Conservation (phyloP, 2,797 vertebrate species). For the Triplophysa bombifrons region DNA sequence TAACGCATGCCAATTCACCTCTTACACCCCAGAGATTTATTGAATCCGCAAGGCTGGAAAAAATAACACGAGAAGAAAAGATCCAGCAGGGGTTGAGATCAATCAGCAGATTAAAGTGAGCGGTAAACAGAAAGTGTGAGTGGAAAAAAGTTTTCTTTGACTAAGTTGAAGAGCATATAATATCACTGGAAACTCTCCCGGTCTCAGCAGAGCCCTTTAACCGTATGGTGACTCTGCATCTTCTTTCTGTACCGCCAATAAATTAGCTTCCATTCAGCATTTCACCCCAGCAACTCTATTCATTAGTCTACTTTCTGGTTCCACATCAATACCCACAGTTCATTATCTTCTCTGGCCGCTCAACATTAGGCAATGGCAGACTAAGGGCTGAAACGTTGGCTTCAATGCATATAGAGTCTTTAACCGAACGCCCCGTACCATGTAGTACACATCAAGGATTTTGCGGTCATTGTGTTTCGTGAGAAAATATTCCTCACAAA, state of each 20-base stretch:
- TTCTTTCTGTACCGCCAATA: slow-evolving; percentile 37
- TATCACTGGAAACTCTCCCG: slow-evolving; percentile 7
- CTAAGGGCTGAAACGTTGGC: slow-evolving; percentile 21
- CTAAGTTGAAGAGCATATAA: slow-evolving; percentile 1
- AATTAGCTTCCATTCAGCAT: slow-evolving; percentile 47
- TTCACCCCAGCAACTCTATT: slow-evolving; percentile 42
- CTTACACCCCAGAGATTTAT: slow-evolving; percentile 56
- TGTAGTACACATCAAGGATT: slow-evolving; percentile 35
- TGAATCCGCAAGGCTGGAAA: slow-evolving; percentile 44
- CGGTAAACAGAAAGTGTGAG: slow-evolving; percentile 47
- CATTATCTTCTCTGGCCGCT: slow-evolving; percentile 43
- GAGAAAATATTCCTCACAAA: slow-evolving; percentile 21
- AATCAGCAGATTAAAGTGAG: slow-evolving; percentile 45
- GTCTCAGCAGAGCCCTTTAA: slow-evolving; percentile 10
- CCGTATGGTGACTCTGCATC: slow-evolving; percentile 32
- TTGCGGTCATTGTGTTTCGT: neutral
- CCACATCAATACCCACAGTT: slow-evolving; percentile 44
- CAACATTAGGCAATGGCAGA: slow-evolving; percentile 31
- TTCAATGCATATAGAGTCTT: slow-evolving; percentile 17
- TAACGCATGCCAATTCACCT: slow-evolving; percentile 53
- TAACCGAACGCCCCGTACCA: neutral
- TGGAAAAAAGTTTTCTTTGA: slow-evolving; percentile 40
- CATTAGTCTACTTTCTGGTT: slow-evolving; percentile 46
- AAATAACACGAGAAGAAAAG: slow-evolving; percentile 27
- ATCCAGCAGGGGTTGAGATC: slow-evolving; percentile 57